Evolutionary conservation across 2,888 invertebrate genomes (phyloP), one percentile per base, ranked within the genome.

Genomic region (Acrocyrtus sp.): DNA sequence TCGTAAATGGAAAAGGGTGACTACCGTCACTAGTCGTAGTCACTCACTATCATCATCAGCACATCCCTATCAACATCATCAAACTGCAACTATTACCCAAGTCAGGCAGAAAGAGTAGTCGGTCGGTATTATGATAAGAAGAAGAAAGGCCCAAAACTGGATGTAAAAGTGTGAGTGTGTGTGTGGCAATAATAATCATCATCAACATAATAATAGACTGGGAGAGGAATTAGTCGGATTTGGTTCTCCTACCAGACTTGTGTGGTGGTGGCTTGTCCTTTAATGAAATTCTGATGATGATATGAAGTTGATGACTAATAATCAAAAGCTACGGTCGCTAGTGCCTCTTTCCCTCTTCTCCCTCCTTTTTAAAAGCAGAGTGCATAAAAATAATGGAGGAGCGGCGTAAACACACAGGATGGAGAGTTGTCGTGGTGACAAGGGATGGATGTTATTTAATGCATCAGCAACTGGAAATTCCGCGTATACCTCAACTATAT

Each of bases 81-180:
- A 58, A n/a, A n/a, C n/a, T n/a, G n/a, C n/a, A n/a, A n/a, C n/a
- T n/a, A n/a, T n/a, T n/a, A n/a, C n/a, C n/a, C n/a, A n/a, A n/a
- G n/a, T n/a, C n/a, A n/a, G n/a, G 22, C 57, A 56, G 34, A 15
- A 56, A 17, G 12, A 17, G 27, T 29, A 51, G 70, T 62, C 70
- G 63, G 70, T 63, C 57, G 54, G 54, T 24, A 27, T n/a, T n/a
- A n/a, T 70, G 69, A 69, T 61, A 69, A 51, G 67, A 67, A 53
- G n/a, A n/a, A 65, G 54, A 56, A 22, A 62, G 68, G 62, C 53
- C 69, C 56, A 62, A 62, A 69, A 69, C 69, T 69, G 61, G 69
- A 69, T 69, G 69, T 69, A 69, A 69, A n/a, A 69, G 69, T 69
- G 69, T 69, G 60, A 61, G 69, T 69, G 69, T 69, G 69, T 69